Evolutionary conservation across 2,113 vertebrate species (phyloP).

Genomic region (Loxodonta africana): DNA sequence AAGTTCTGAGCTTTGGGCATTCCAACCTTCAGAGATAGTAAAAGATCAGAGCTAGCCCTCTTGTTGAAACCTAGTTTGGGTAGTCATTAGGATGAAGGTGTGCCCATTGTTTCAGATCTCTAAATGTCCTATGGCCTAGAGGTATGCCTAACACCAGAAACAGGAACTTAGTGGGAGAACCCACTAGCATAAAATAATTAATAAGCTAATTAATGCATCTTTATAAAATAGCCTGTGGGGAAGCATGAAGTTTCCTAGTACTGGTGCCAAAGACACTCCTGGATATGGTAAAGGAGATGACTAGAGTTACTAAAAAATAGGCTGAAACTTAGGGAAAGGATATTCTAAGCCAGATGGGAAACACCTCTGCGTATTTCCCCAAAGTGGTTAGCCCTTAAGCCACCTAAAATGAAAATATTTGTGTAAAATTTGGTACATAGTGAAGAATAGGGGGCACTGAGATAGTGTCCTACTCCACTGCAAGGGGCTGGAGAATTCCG

Average conservation of each 20-base stretch:
- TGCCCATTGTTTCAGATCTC: constrained; percentile 40
- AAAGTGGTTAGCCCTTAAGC: not conserved
- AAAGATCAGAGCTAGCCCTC: constrained; percentile 2
- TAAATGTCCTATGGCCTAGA: constrained; percentile 42
- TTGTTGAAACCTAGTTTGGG: constrained; percentile 22
- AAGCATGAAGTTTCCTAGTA: constrained; percentile 63
- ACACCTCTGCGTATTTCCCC: constrained; percentile 6
- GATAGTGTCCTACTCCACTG: not conserved
- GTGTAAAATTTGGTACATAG: not conserved
- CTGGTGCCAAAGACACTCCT: constrained; percentile 62
- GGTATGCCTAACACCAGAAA: not conserved
- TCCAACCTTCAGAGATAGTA: not conserved
- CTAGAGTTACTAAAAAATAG: constrained; percentile 7
- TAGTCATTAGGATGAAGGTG: constrained; percentile 34
- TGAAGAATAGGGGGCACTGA: not conserved
- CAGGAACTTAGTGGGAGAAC: not conserved
- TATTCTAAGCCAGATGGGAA: constrained; percentile 32
- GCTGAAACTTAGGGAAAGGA: constrained; percentile 57
- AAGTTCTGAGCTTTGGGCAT: not conserved
- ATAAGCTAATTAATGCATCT: constrained; percentile 59
- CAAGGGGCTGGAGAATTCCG: not conserved
- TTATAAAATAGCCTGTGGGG: constrained; percentile 53
- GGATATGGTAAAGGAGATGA: not conserved
- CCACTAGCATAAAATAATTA: constrained; percentile 33
- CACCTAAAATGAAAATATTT: not conserved